Evolutionary conservation across 2,113 vertebrate species (phyloP).

Genomic region (Turdus rufiventris): DNA sequence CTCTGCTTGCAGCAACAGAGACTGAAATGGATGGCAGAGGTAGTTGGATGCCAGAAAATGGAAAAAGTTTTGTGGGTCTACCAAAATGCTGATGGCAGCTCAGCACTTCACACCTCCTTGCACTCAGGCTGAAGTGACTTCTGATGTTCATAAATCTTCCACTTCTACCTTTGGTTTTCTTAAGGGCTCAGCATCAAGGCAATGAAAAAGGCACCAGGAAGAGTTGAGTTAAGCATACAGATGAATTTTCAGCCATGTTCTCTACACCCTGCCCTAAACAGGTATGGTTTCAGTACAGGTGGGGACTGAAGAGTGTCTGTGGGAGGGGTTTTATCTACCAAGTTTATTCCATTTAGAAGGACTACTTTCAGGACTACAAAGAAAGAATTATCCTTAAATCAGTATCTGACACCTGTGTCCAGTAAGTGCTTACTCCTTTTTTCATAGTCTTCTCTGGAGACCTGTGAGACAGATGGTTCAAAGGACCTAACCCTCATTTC

Average conservation of each 20-base stretch:
- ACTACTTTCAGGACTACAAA: background rate
- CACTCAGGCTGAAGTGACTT: background rate
- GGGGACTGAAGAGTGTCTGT: background rate
- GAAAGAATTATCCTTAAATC: background rate
- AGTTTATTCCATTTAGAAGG: background rate
- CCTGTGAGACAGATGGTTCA: background rate
- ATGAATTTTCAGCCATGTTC: background rate
- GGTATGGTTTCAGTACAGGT: fast-evolving
- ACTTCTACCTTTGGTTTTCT: background rate
- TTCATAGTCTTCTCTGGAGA: background rate
- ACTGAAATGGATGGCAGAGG: background rate
- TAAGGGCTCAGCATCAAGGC: background rate
- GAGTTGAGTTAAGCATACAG: background rate
- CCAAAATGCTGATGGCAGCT: fast-evolving
- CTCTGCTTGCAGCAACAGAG: background rate
- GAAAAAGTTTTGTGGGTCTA: background rate
- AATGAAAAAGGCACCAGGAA: background rate
- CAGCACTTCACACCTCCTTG: background rate
- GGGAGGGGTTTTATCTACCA: background rate
- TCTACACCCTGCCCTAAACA: background rate
- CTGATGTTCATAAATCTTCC: background rate
- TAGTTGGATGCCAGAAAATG: background rate
- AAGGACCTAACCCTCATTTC: background rate
- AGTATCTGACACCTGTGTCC: background rate
- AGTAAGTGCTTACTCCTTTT: background rate